phyloP scores from a whole-genome alignment of 2,888 invertebrate genomes.

The Blomia tropicalis region DNA sequence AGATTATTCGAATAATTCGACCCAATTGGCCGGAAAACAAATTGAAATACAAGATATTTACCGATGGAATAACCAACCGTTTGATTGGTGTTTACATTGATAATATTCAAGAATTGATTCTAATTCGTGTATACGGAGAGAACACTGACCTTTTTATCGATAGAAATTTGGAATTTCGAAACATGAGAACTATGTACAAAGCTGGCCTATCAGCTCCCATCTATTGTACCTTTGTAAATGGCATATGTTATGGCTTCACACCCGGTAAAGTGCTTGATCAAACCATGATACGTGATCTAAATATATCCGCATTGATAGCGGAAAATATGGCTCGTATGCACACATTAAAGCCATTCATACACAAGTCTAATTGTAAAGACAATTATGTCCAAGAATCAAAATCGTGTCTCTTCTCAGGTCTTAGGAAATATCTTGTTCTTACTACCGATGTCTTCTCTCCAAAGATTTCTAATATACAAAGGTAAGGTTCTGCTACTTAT shows the following conservation, averaged over 20 bases:
- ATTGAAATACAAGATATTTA: constrained; percentile 51
- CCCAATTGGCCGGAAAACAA: constrained; percentile 19
- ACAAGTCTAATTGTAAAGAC: neutral
- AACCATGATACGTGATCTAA: constrained; percentile 43
- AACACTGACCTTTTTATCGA: constrained; percentile 85
- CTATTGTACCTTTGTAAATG: constrained; percentile 81
- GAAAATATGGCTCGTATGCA: constrained; percentile 50
- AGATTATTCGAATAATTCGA: constrained; percentile 26
- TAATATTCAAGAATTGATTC: constrained; percentile 47
- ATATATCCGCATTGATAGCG: constrained; percentile 43
- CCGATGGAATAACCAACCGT: constrained; percentile 85
- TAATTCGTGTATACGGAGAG: constrained; percentile 77
- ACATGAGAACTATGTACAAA: constrained; percentile 46
- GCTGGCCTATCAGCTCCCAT: constrained; percentile 65
- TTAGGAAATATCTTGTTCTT: constrained; percentile 38
- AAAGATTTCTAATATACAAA: neutral
- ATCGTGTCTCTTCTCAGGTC: constrained; percentile 59
- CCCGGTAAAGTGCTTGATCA: constrained; percentile 60
- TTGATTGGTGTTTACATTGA: constrained; percentile 56
- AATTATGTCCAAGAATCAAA: constrained; percentile 30
- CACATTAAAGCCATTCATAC: constrained; percentile 35
- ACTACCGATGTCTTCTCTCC: constrained; percentile 36
- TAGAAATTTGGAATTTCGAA: constrained; percentile 51
- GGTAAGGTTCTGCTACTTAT: constrained; percentile 32
- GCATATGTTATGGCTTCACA: constrained; percentile 62